Conservation (phyloP, 2,113 vertebrate species). For the Hippocampus abdominalis region DNA sequence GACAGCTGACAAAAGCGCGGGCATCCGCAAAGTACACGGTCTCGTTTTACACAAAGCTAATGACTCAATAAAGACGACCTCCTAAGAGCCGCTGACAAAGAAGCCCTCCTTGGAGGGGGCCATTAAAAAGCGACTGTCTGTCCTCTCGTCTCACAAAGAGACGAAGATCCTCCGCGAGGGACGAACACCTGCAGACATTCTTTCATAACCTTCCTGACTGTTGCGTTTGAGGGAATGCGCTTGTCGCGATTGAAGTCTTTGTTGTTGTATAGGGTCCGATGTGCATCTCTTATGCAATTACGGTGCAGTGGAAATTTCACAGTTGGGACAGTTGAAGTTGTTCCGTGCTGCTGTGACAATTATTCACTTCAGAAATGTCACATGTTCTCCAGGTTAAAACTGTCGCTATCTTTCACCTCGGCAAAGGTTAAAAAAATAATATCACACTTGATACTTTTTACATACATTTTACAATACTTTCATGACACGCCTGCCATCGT, state of each 20-base stretch:
- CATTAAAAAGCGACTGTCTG: constrained; percentile 28
- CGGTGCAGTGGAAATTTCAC: not conserved
- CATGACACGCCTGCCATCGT: too few relatives aligned
- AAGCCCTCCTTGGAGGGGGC: constrained; percentile 15
- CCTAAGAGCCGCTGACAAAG: constrained; percentile 42
- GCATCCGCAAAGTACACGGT: constrained; percentile 48
- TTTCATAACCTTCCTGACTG: constrained; percentile 7
- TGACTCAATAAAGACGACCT: constrained; percentile 61
- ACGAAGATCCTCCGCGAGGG: not conserved
- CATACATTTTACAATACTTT: too few relatives aligned
- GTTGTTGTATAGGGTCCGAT: not conserved
- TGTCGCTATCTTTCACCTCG: too few relatives aligned
- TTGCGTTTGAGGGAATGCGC: constrained; percentile 1
- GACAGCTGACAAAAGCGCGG: constrained; percentile 57
- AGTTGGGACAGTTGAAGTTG: not conserved
- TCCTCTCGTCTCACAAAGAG: constrained; percentile 16
- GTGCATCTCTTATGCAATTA: not conserved
- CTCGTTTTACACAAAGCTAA: constrained; percentile 65
- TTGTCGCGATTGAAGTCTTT: not conserved
- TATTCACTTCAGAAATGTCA: not conserved
- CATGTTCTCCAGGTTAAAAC: not conserved
- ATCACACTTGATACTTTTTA: not conserved
- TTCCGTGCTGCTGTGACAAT: not conserved
- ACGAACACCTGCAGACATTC: not conserved
- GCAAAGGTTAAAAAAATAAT: not conserved